phyloP scores from a whole-genome alignment of 2,888 invertebrate genomes.

The Brachycybe producta region DNA sequence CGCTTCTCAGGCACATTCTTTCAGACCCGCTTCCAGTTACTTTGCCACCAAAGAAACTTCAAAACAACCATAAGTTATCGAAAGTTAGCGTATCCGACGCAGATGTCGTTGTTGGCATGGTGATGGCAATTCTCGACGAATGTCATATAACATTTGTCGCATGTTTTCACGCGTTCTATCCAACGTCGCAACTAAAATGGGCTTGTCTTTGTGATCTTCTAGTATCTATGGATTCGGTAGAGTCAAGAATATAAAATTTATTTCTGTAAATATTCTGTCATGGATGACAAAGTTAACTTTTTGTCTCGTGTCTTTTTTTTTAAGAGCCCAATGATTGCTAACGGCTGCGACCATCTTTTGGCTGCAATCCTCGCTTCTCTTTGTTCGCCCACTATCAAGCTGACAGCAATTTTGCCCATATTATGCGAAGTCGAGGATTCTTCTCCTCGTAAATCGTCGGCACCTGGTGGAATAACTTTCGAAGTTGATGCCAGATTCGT shows the following conservation, averaged over 20 bases:
- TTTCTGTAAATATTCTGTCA: background rate
- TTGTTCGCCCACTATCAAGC: constrained; percentile 59
- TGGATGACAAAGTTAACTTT: background rate
- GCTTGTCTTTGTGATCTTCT: constrained; percentile 72
- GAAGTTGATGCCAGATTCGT: constrained; percentile 29
- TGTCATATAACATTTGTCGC: constrained; percentile 79
- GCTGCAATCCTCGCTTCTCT: constrained; percentile 74
- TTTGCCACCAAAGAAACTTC: background rate
- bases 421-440: constrained; percentile 38
- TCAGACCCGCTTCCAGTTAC: constrained; percentile 46
- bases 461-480: constrained; percentile 30
- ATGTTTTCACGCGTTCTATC: constrained; percentile 92
- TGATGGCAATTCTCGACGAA: constrained; percentile 61
- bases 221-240: constrained; percentile 23
- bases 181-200: constrained; percentile 86
- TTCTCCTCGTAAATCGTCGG: constrained; percentile 19
- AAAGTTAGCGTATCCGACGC: constrained; percentile 7
- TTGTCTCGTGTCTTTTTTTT: background rate
- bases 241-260: background rate
- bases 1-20: constrained; percentile 65
- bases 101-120: constrained; percentile 22
- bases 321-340: constrained; percentile 5
- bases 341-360: constrained; percentile 46
- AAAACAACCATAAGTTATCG: constrained; percentile 11
- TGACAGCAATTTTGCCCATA: constrained; percentile 61